Percentiles rank a stretch among this genome's conserved stretches.
Evolutionary conservation across 2,888 invertebrate species (phyloP).

Genomic region (Cryptocheilus praepositus): DNA sequence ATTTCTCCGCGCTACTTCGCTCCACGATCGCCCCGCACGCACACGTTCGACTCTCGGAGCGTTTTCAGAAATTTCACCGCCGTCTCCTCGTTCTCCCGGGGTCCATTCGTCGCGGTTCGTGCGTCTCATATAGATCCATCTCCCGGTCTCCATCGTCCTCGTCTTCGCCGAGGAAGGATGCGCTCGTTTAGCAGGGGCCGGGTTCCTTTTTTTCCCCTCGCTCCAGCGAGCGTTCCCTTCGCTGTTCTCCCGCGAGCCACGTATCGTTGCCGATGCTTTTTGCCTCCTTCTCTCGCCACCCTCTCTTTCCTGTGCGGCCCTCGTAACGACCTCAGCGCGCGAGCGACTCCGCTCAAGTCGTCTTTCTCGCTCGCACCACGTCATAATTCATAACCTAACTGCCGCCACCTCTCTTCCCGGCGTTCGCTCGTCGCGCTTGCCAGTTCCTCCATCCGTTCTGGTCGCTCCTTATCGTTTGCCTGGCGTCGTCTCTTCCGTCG

Average conservation of each 20-base stretch:
- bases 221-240: slow-evolving; percentile 21
- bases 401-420: slow-evolving; percentile 57
- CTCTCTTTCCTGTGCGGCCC: slow-evolving; percentile 28
- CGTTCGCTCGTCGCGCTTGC: slow-evolving; percentile 39
- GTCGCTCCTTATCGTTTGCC: slow-evolving; percentile 50
- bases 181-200: slow-evolving; percentile 60
- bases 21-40: too few species aligned
- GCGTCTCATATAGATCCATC: slow-evolving; percentile 38
- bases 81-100: neutral
- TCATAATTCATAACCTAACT: slow-evolving; percentile 74
- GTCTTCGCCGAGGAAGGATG: slow-evolving; percentile 33
- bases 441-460: slow-evolving; percentile 45
- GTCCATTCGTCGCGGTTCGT: slow-evolving; percentile 27
- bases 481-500: slow-evolving; percentile 30
- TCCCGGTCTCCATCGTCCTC: slow-evolving; percentile 23
- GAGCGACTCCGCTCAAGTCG: slow-evolving; percentile 60
- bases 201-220: neutral
- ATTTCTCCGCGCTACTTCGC: too few species aligned
- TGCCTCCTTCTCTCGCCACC: slow-evolving; percentile 1
- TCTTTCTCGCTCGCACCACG: slow-evolving; percentile 63
- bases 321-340: slow-evolving; percentile 64
- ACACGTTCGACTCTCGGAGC: too few species aligned
- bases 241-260: slow-evolving; percentile 13
- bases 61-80: neutral
- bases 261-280: neutral